Base-by-base conservation (phyloP, 2,888 invertebrate species). In the Rhagophthalmus giganteus region DNA sequence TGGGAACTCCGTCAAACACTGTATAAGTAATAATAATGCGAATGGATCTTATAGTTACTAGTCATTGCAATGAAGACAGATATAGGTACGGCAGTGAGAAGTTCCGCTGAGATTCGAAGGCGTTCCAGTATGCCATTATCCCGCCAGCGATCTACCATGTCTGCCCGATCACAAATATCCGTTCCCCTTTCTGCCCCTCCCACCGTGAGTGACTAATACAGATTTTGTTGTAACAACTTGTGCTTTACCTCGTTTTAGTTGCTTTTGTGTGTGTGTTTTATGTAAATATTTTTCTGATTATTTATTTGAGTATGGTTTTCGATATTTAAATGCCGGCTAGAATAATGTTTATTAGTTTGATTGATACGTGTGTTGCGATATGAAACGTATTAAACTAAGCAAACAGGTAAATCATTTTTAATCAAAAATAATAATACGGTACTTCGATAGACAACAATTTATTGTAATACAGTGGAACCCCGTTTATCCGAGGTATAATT, bases 31-130 rank as follows among this genome's bases (percentile, higher is more conserved):
- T 20, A 20, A 24, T 8, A n/a, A 33, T 20, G 10, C 32, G 40
- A 34, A 24, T 51, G 40, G 45, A 38, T 54, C 15, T 66, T 68
- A 54, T 81, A 90, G 88, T 80, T 90, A 74, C 80, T 90, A 79
- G 84, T 84, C 73, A 82, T 85, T 69, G 84, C 84, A 64, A 79
- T 90, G 80, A 88, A 87, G 82, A 87, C 86, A 68, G 86, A 88
- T 76, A 79, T 88, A 75, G 75, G 76, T 62, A 76, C 75, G 61
- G 79, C 79, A 49, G 72, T 80, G 67, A 61, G 64, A 40, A 64
- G 66, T 55, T 60, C 65, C 10, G 57, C 60, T 31, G 62, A 58
- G 9, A 5, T 34, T 39, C 49, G 65, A 34, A 55, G 52, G 44
- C 67, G 72, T 48, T 60, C 64, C 35, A 71, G 70, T 53, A 65